Evolutionary conservation across 2,888 invertebrate genomes (phyloP).

Genomic region (Polydrusus pterygomalis): DNA sequence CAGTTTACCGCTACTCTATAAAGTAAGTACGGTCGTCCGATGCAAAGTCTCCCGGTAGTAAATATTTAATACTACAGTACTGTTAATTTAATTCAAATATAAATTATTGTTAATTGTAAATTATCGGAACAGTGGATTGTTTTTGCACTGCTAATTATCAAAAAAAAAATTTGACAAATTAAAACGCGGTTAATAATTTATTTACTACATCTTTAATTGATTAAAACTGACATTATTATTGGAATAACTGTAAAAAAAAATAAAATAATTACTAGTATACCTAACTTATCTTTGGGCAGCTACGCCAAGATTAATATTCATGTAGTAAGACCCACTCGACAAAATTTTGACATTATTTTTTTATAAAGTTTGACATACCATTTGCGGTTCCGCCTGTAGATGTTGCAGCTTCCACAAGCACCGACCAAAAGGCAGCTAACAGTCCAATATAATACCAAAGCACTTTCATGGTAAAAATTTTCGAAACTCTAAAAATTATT

Average conservation of each 20-base stretch:
- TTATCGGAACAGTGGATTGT: neutral
- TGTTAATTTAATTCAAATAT: neutral
- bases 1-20: conserved; percentile 1
- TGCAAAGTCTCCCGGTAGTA: neutral
- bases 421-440: conserved; percentile 59
- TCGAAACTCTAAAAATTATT: conserved; percentile 14
- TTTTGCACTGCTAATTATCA: neutral
- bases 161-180: neutral
- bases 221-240: neutral
- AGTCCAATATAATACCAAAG: conserved; percentile 45
- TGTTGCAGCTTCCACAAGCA: conserved; percentile 61
- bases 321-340: conserved; percentile 63
- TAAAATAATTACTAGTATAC: too few relatives aligned
- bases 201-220: too few relatives aligned
- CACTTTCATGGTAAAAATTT: conserved; percentile 40
- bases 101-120: neutral
- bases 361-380: conserved; percentile 61
- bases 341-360: conserved; percentile 43
- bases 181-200: too few relatives aligned
- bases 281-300: conserved; percentile 59
- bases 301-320: conserved; percentile 65
- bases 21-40: conserved; percentile 15
- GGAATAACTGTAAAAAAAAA: too few relatives aligned
- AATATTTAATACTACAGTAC: neutral
- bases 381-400: conserved; percentile 66